A percentile compares a stretch with the other conserved stretches of the same genome.
phyloP scores from a whole-genome alignment of 2,113 vertebrate species.

The Bufo bufo region DNA sequence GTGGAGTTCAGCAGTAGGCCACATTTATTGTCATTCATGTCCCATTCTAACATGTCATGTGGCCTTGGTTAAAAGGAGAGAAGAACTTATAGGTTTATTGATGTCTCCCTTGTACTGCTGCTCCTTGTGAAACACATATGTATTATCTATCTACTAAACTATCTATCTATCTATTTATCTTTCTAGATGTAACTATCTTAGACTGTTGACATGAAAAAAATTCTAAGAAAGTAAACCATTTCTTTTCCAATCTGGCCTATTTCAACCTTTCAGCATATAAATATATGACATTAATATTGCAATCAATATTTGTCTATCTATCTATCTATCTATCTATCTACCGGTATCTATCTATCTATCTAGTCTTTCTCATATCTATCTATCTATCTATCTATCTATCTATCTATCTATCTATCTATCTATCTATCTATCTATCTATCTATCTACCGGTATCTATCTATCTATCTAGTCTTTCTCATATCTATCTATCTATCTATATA shows the following conservation, averaged over 20 bases:
- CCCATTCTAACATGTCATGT: background rate
- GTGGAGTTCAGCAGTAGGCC: conserved; percentile 18
- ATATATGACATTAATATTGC: too few relatives aligned
- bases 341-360: background rate
- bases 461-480: background rate
- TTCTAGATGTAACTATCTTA: too few relatives aligned
- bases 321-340: background rate
- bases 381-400: too few relatives aligned
- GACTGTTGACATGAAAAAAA: too few relatives aligned
- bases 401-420: too few relatives aligned
- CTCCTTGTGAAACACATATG: background rate
- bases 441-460: background rate
- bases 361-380: background rate
- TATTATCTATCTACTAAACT: background rate
- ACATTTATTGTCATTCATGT: conserved; percentile 16
- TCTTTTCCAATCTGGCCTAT: too few relatives aligned
- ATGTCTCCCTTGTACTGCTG: background rate
- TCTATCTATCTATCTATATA: too few relatives aligned
- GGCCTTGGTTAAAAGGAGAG: conserved; percentile 16
- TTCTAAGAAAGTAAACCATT: too few relatives aligned
- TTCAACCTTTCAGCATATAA: too few relatives aligned
- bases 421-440: background rate
- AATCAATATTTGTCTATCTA: background rate
- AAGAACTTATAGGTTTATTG: background rate
- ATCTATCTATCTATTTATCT: background rate